Base-by-base conservation (phyloP, 2,113 vertebrate species). In the Gorsachius goisagi region DNA sequence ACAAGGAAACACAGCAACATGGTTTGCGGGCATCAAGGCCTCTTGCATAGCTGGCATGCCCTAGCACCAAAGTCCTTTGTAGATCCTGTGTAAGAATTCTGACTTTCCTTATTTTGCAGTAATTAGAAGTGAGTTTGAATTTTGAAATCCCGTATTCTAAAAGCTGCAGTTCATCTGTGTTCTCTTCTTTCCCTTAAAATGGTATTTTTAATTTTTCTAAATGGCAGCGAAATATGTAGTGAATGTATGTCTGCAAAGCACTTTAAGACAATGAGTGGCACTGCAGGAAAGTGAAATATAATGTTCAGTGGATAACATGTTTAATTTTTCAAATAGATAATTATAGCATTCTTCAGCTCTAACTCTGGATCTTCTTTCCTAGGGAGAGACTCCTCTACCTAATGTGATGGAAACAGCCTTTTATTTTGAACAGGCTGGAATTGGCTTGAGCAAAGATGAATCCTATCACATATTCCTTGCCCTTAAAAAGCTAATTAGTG, bases 401-500 rank as follows among this genome's bases (percentile, higher is more conserved):
- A 99, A 99, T 49, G 92, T 99, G 85, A 98, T 98, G 94, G 99
- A 99, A 97, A 97, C 98, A 74, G 98, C 98, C 37, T 99, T 98
- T 95, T 99, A 98, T 97, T 98, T 99, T 96, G 99, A 99, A 96
- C 99, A 99, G 96, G 98, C 98, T 86, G 99, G 99, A 63, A 98
- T 99, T 73, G 98, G 98, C 76, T 94, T 99, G 94, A 98, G 98
- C 90, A 97, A 97, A 56, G 99, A 99, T 73, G 99, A 99, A 98
- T 98, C 94, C 85, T 99, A 98, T n/a, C 98, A 97, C 60, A 93
- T 99, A 95, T 98, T 99, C 80, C 98, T 99, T 59, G 98, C 99
- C 14, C 98, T 99, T 77, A 99, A 99, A 85, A 98, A 99, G 33
- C 98, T 99, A 21, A 96, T 98, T 33, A 98, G 97, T 58, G 97